Evolutionary conservation across 2,888 invertebrate genomes (phyloP).

Genomic region (Drosophila longiperda): DNA sequence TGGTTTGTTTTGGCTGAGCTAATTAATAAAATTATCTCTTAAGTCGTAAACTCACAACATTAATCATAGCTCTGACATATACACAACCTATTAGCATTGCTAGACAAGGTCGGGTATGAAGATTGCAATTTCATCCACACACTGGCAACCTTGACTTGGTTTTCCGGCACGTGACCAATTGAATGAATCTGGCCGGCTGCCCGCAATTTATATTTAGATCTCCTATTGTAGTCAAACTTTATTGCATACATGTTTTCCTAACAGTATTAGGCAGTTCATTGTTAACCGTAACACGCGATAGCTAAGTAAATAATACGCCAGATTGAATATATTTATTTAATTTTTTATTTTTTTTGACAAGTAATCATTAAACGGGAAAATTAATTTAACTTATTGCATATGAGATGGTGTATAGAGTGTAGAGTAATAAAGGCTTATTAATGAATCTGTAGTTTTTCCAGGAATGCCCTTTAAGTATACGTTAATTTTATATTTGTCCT

Average conservation of each 20-base stretch:
- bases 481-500: background rate
- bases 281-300: slow-evolving; percentile 17
- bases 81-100: slow-evolving; percentile 7
- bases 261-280: background rate
- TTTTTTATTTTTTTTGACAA: background rate
- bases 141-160: slow-evolving; percentile 46
- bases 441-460: background rate
- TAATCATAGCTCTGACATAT: slow-evolving; percentile 29
- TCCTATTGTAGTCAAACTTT: slow-evolving; percentile 7
- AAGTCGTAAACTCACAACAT: slow-evolving; percentile 21
- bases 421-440: background rate
- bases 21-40: slow-evolving; percentile 9
- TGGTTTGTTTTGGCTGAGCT: slow-evolving; percentile 15
- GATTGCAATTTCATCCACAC: slow-evolving; percentile 25
- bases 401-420: background rate
- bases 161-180: slow-evolving; percentile 37
- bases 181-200: slow-evolving; percentile 16
- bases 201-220: slow-evolving; percentile 6
- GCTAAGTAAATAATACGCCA: slow-evolving; percentile 5
- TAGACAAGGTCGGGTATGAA: slow-evolving; percentile 24
- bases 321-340: background rate
- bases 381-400: background rate
- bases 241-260: background rate
- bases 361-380: background rate
- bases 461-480: background rate